These are phyloP conservation scores for Rousettus madagascariensis DNA, from an alignment of 2,797 vertebrate species.

Conservation along the genomic window DNA sequence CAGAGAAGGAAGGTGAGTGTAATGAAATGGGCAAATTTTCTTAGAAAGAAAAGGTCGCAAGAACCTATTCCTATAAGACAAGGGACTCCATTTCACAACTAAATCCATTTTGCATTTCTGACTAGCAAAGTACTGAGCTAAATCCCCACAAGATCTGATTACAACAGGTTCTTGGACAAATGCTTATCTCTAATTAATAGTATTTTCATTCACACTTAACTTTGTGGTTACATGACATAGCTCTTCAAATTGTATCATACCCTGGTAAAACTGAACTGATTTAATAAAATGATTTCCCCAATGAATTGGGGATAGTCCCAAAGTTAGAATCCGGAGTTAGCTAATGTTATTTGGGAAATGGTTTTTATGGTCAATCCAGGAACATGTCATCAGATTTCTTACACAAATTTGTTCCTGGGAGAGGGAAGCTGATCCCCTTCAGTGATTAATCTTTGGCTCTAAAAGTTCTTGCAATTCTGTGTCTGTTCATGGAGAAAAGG, in stretches of 20 bases:
- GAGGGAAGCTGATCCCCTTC: conserved; percentile 66
- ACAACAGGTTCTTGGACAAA: conserved; percentile 71
- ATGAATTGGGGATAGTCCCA: conserved; percentile 68
- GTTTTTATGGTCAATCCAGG: conserved; percentile 68
- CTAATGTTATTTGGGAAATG: conserved; percentile 72
- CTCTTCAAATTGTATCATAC: conserved; percentile 52
- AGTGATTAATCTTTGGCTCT: conserved; percentile 63
- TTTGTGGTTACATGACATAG: conserved; percentile 63
- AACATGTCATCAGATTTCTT: conserved; percentile 74
- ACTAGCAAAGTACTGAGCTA: conserved; percentile 49
- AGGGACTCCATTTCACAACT: conserved; percentile 33
- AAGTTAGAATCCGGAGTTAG: conserved; percentile 68
- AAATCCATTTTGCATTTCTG: conserved; percentile 58
- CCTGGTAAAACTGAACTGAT: conserved; percentile 52
- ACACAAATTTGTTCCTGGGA: conserved; percentile 62
- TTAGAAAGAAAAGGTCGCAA: conserved; percentile 36
- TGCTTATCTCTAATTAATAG: conserved; percentile 76
- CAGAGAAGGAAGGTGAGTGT: conserved; percentile 15
- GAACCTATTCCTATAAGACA: not conserved
- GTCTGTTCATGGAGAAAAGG: conserved; percentile 35
- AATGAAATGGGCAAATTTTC: not conserved
- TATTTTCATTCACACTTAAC: conserved; percentile 65
- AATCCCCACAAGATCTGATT: conserved; percentile 63
- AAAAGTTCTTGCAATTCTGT: conserved; percentile 33
- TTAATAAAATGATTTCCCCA: conserved; percentile 67